Conservation (phyloP, 1,140 invertebrate genomes). For the Littorina saxatilis region DNA sequence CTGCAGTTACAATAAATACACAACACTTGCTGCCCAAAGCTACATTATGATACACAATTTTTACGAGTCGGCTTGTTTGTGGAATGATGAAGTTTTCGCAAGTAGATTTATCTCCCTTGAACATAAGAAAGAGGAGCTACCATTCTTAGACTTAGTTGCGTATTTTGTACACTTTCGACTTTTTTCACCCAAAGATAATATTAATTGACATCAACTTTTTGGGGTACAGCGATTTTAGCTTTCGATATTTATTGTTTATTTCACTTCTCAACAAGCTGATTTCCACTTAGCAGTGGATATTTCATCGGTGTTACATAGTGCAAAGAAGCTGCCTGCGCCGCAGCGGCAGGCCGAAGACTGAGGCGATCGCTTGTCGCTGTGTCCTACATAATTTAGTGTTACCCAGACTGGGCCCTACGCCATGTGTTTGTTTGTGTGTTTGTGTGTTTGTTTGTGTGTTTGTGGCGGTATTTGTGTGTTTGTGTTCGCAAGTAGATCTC, state of each 20-base stretch:
- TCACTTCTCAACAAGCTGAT: not conserved
- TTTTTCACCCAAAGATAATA: not conserved
- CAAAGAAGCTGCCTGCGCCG: not conserved
- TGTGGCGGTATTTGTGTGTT: too few species aligned
- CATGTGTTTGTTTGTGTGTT: too few species aligned
- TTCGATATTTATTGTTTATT: not conserved
- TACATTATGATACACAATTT: not conserved
- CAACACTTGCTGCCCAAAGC: not conserved
- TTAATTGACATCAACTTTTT: not conserved
- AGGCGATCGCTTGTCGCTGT: too few species aligned
- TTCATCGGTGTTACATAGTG: not conserved
- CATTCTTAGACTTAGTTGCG: not conserved
- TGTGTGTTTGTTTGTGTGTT: too few species aligned
- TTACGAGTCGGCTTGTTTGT: not conserved
- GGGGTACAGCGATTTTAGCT: not conserved
- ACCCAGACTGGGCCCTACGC: too few species aligned
- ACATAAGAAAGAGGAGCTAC: not conserved
- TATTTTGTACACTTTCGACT: not conserved
- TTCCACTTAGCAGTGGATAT: not conserved
- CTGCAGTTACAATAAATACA: not conserved
- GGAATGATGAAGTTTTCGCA: not conserved
- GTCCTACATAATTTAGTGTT: too few species aligned
- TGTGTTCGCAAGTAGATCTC: too few species aligned
- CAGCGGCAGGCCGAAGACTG: not conserved
- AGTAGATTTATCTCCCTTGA: not conserved